phyloP scores from a whole-genome alignment of 2,113 vertebrate species.

The Odontophorus gujanensis region DNA sequence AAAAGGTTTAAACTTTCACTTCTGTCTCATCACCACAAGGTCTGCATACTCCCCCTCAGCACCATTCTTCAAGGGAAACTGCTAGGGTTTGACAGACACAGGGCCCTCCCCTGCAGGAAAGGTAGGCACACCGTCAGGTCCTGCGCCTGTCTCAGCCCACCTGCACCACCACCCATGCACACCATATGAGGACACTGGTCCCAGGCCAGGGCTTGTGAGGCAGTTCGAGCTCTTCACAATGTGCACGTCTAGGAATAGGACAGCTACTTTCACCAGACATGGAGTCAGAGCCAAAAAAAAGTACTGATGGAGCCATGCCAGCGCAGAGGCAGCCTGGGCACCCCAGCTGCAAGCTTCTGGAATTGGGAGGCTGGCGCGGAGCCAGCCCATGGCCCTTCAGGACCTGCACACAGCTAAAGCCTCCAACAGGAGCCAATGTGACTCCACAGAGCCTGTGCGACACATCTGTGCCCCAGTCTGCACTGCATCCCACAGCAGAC shows the following conservation, averaged over 20 bases:
- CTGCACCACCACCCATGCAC: fast-evolving
- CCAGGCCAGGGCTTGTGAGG: fast-evolving
- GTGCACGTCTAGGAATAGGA: not conserved
- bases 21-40: not conserved
- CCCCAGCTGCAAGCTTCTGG: not conserved
- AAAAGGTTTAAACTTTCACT: not conserved
- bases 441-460: not conserved
- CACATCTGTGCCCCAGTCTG: slow-evolving; percentile 15
- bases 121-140: not conserved
- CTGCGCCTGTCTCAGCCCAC: not conserved
- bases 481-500: not conserved
- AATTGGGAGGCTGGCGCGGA: not conserved
- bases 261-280: not conserved
- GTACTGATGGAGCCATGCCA: not conserved
- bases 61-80: not conserved
- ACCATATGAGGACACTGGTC: not conserved
- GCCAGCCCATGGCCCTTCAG: not conserved
- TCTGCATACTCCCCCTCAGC: not conserved
- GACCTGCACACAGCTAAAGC: not conserved
- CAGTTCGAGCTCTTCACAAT: not conserved
- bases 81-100: not conserved
- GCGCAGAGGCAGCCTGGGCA: not conserved
- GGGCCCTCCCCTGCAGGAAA: not conserved
- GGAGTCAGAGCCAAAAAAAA: not conserved
- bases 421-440: not conserved